Base-by-base conservation (phyloP, 2,888 invertebrate genomes). In the Eulithis testata region DNA sequence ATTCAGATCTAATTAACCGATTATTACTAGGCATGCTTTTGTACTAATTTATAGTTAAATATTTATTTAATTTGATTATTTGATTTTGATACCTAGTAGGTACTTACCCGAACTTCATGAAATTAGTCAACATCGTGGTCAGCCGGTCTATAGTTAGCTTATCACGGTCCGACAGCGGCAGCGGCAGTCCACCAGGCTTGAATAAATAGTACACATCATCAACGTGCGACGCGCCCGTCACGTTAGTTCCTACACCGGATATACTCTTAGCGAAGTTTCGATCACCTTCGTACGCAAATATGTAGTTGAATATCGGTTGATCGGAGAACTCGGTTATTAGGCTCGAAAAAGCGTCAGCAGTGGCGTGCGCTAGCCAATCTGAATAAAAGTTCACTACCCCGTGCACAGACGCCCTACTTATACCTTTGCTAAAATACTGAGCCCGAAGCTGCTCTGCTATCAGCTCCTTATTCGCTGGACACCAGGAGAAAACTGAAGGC, bases 181-280 rank as follows among this genome's bases (percentile, higher is more conserved):
- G 63, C 11, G 81, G 57, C 31, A 89, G 56, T 0, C 90, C 91
- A 3, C 68, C 81, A 0, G 91, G 92, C 70, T 88, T 88, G 77
- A 90, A 92, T 40, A 90, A 62, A 77, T 93, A 93, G 77, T 91
- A 91, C 9, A 91, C 63, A 61, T 93, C 93, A 54, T 90, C 93
- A 0, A 87, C 82, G 68, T 93, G 93, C 0, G 88, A 81, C 0
- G 89, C 85, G 0, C 89, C 90, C 2, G 67, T 65, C 60, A 82
- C 37, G 0, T 66, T 62, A 4, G 76, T 43, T 1, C 73, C 61
- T 3, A 68, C 60, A 0, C 85, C 84, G 7, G 87, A 83, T 0
- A 88, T 47, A 0, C 69, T 65, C 66, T 85, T 90, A 0, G 84
- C 86, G 45, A 88, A 88, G 66, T 91, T 90, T 12, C 92, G 81